phyloP scores from a whole-genome alignment of 2,888 invertebrate species.

The Pseudococcus jackbeardsleyi region DNA sequence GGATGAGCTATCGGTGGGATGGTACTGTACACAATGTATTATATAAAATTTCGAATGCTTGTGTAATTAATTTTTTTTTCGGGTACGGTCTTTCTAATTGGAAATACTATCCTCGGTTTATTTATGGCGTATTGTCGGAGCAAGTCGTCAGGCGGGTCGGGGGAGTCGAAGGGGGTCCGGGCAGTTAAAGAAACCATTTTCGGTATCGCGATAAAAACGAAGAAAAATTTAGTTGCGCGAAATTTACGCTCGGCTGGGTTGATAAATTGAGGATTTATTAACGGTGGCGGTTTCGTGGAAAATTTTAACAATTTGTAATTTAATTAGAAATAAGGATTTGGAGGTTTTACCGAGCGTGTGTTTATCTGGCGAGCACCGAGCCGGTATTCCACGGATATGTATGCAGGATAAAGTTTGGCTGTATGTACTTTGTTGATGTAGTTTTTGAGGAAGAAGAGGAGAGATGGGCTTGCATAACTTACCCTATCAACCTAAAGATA shows the following conservation, averaged over 20 bases:
- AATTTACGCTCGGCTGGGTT: constrained; percentile 45
- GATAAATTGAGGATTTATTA: constrained; percentile 54
- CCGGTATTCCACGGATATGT: neutral
- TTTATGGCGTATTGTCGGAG: constrained; percentile 14
- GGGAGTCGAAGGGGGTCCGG: neutral
- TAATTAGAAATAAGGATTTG: constrained; percentile 43
- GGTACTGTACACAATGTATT: constrained; percentile 12
- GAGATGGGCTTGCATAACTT: neutral
- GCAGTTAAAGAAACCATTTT: constrained; percentile 41
- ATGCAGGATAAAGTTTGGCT: neutral
- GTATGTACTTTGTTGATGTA: neutral
- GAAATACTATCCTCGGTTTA: constrained; percentile 45
- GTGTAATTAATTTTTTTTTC: constrained; percentile 40
- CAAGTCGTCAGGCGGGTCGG: neutral
- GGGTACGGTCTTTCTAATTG: constrained; percentile 35
- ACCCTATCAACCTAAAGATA: neutral
- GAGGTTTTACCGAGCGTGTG: constrained; percentile 28
- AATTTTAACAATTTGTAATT: constrained; percentile 54
- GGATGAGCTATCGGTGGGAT: neutral
- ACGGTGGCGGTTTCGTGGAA: constrained; percentile 41
- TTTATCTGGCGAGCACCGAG: neutral
- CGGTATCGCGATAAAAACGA: constrained; percentile 37
- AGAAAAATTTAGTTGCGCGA: constrained; percentile 43
- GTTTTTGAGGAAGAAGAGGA: neutral
- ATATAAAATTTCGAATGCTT: constrained; percentile 20